phyloP scores from a whole-genome alignment of 2,113 vertebrate genomes.

The Xiphorhynchus elegans region DNA sequence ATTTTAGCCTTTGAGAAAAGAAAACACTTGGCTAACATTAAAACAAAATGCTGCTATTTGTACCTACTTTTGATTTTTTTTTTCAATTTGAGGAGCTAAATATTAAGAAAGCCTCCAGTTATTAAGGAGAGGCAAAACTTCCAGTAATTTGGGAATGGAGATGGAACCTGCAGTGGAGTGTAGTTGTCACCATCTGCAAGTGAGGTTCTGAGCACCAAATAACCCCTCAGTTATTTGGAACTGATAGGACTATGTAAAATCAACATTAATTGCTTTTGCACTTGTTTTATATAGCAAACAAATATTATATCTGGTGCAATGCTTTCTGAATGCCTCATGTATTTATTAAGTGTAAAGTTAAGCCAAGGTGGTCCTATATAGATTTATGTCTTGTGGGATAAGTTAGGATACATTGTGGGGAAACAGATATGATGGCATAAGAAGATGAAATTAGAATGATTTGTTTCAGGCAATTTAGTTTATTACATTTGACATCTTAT shows the following conservation, averaged over 20 bases:
- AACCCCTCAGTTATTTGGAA: neutral
- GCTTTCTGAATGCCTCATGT: neutral
- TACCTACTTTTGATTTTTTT: neutral
- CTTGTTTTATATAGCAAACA: neutral
- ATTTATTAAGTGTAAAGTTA: neutral
- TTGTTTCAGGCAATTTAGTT: conserved; percentile 31
- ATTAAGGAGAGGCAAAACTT: neutral
- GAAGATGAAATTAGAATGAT: conserved; percentile 34
- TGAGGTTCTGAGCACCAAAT: neutral
- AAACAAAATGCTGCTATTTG: neutral
- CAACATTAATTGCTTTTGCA: neutral
- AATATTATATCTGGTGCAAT: neutral
- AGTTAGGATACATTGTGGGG: neutral
- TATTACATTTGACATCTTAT: conserved; percentile 17
- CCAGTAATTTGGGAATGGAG: neutral
- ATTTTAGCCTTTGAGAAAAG: too few species aligned
- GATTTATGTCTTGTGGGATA: neutral
- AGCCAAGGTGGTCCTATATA: neutral
- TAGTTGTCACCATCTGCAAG: neutral
- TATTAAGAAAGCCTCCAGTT: neutral
- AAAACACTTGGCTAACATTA: too few species aligned
- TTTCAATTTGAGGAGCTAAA: neutral
- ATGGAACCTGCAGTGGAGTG: neutral
- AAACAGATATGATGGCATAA: neutral
- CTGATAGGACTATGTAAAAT: neutral